A percentile compares a stretch with the other conserved stretches of the same genome.
Conservation (phyloP, 2,113 vertebrate species). For the Rynchops niger region DNA sequence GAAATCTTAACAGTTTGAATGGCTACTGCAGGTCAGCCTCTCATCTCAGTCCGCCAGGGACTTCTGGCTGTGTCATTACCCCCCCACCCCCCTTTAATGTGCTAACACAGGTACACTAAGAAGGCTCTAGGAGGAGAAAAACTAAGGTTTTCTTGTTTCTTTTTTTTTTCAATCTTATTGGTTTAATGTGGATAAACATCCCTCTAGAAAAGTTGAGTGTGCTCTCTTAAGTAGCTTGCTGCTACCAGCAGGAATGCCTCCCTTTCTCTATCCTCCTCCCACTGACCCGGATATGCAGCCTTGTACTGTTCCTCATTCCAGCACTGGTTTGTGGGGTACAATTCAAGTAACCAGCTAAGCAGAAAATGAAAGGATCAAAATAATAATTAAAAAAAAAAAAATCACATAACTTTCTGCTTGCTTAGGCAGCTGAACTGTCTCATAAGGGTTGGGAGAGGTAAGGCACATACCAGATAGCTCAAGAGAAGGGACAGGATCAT, state of each 20-base stretch:
- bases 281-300: not conserved
- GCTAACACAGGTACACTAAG: no score
- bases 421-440: not conserved
- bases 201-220: not conserved
- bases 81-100: not conserved
- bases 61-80: not conserved
- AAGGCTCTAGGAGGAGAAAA: not conserved
- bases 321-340: not conserved
- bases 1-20: no score
- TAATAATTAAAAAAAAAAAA: not conserved
- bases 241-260: accelerated
- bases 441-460: not conserved
- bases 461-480: not conserved
- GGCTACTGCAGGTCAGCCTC: not conserved
- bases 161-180: not conserved
- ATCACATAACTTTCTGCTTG: not conserved
- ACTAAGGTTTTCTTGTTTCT: accelerated
- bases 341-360: not conserved
- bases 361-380: not conserved
- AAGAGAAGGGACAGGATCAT: not conserved
- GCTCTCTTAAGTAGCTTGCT: not conserved
- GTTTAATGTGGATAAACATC: not conserved
- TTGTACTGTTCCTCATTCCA: not conserved
- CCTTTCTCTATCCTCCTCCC: not conserved
- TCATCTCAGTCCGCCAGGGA: not conserved